Evolutionary conservation across 1,140 invertebrate species (phyloP), one percentile per base, ranked within the genome.

Genomic region (Drosophila mauritiana): DNA sequence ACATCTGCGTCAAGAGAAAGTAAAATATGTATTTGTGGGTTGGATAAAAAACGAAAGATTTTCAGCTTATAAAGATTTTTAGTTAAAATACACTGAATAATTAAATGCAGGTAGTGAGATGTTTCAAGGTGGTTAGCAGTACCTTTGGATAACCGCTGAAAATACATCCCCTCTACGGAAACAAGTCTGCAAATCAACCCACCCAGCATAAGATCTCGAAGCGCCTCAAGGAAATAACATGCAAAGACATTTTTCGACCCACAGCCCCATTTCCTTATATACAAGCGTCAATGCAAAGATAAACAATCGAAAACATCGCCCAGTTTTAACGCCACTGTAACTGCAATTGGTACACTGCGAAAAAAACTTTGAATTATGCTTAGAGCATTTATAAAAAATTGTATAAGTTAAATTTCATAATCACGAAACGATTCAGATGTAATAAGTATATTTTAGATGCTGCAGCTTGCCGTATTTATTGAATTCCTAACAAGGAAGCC

Each of bases 261-360:
- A 77, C 78, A 69, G 54, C 53, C 67, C 75, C 75, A 57, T 57
- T 64, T 49, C 15, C 37, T 39, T 42, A 17, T 58, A 54, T 62
- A 46, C 42, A 46, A 73, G 43, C 51, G 36, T 58, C 55, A 65
- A 69, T 79, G 53, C 46, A 49, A 69, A 80, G 80, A 84, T 84
- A 84, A 84, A 84, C 81, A 83, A 61, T 75, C 72, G 62, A 70
- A 61, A 72, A 62, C 45, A 67, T 67, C 62, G 63, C 73, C 62
- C 62, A 63, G 64, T 37, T 43, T 58, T 10, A 31, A 31, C 31
- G 31, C 31, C 31, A 36, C 27, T 17, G 52, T 2, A 8, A 34
- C 5, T 37, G 45, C 36, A 49, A 62, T 12, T 10, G 15, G 12
- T 65, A 0, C 64, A 68, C 36, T 49, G 27, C 20, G 0, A 11